Conservation (phyloP, 2,797 vertebrate species). For the Myotis planiceps region DNA sequence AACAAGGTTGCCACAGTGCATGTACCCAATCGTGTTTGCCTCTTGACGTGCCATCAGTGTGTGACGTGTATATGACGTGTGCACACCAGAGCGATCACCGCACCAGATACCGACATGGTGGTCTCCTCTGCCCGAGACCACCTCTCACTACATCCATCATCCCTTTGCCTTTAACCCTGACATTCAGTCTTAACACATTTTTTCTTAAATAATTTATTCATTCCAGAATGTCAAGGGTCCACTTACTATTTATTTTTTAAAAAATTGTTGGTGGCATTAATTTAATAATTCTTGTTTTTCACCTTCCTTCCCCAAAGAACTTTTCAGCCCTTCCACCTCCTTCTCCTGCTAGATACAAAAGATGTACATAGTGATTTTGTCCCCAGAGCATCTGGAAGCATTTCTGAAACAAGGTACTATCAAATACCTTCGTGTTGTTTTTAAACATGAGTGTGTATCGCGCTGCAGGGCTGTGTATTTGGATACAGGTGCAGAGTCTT, state of each 20-base stretch:
- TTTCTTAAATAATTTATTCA: conserved; percentile 98
- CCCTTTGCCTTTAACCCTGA: conserved; percentile 88
- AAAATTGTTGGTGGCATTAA: conserved; percentile 95
- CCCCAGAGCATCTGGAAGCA: conserved; percentile 83
- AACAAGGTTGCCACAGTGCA: conserved; percentile 89
- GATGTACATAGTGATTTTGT: conserved; percentile 79
- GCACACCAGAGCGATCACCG: conserved; percentile 92
- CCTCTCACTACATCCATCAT: conserved; percentile 86
- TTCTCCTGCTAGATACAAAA: conserved; percentile 84
- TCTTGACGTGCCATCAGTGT: conserved; percentile 87
- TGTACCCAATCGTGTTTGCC: conserved; percentile 87
- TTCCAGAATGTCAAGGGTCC: conserved; percentile 97
- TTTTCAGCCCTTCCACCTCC: conserved; percentile 65
- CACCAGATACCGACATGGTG: conserved; percentile 87
- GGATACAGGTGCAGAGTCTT: conserved; percentile 17
- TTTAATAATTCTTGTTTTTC: conserved; percentile 89
- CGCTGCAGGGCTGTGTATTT: conserved; percentile 44
- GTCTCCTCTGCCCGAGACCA: conserved; percentile 86
- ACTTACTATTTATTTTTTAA: conserved; percentile 92
- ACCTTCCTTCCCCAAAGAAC: conserved; percentile 77
- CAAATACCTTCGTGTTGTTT: conserved; percentile 70
- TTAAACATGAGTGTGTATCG: conserved; percentile 65
- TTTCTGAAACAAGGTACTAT: conserved; percentile 81
- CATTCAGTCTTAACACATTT: conserved; percentile 93
- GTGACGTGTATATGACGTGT: conserved; percentile 84